These are phyloP conservation scores for Caenorhabditis virilis DNA, from an alignment of 2,888 invertebrate species.

Conservation along the genomic window DNA sequence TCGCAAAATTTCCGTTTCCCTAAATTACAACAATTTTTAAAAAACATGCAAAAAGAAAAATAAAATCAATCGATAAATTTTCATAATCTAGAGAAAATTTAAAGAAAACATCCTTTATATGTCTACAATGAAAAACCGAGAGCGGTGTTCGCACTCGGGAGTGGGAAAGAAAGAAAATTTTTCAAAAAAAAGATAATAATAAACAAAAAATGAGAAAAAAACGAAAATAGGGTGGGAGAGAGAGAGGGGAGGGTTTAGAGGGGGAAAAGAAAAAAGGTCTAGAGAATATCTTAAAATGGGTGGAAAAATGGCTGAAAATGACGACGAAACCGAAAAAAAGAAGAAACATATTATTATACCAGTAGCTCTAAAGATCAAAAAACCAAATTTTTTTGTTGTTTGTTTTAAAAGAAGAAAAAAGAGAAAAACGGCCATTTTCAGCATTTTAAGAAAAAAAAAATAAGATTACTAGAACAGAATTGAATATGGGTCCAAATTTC, in stretches of 20 bases:
- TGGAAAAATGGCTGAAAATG: neutral
- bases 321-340: neutral
- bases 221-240: neutral
- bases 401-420: too few relatives aligned
- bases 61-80: too few relatives aligned
- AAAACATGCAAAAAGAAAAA: too few relatives aligned
- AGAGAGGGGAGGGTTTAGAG: neutral
- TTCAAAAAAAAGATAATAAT: neutral
- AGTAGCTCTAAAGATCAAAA: constrained; percentile 37
- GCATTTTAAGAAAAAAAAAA: too few relatives aligned
- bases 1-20: neutral
- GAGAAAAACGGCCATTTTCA: too few relatives aligned
- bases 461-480: too few relatives aligned
- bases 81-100: too few relatives aligned
- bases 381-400: neutral
- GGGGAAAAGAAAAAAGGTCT: neutral
- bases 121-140: constrained; percentile 27
- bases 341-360: constrained; percentile 35
- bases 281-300: too few relatives aligned
- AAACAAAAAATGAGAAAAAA: neutral
- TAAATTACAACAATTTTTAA: too few relatives aligned
- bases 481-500: too few relatives aligned
- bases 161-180: neutral
- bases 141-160: too few relatives aligned
- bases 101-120: constrained; percentile 4